A percentile compares a stretch with the other conserved stretches of the same genome.
Evolutionary conservation across 1,140 invertebrate genomes (phyloP).

Genomic region (Leptonema lineaticorne): DNA sequence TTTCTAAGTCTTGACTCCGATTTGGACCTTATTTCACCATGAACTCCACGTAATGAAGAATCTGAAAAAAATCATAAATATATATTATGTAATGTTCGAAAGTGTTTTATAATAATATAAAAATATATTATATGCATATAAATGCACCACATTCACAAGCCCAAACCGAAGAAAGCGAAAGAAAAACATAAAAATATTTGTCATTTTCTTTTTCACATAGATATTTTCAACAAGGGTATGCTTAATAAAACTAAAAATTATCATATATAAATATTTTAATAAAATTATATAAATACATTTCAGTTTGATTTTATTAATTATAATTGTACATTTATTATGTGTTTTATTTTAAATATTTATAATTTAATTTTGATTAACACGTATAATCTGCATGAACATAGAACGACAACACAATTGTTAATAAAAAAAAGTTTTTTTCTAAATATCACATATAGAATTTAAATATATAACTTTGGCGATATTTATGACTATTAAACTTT

Average conservation of each 20-base stretch:
- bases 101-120: background rate
- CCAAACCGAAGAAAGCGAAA: background rate
- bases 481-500: too few relatives aligned
- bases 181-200: too few relatives aligned
- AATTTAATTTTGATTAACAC: too few relatives aligned
- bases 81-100: background rate
- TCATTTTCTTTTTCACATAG: too few relatives aligned
- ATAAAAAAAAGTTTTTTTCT: too few relatives aligned
- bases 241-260: background rate
- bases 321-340: too few relatives aligned
- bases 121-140: too few relatives aligned
- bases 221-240: background rate
- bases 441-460: too few relatives aligned
- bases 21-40: conserved; percentile 19
- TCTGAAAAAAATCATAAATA: conserved; percentile 16
- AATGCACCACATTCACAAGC: background rate
- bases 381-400: too few relatives aligned
- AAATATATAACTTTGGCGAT: too few relatives aligned
- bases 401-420: too few relatives aligned
- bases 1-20: background rate
- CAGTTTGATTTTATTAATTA: background rate
- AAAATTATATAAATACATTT: background rate
- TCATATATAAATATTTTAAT: background rate
- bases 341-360: too few relatives aligned
- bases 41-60: conserved; percentile 36